phyloP scores from a whole-genome alignment of 2,797 vertebrate genomes.

The Poeciliopsis paucimaculata region DNA sequence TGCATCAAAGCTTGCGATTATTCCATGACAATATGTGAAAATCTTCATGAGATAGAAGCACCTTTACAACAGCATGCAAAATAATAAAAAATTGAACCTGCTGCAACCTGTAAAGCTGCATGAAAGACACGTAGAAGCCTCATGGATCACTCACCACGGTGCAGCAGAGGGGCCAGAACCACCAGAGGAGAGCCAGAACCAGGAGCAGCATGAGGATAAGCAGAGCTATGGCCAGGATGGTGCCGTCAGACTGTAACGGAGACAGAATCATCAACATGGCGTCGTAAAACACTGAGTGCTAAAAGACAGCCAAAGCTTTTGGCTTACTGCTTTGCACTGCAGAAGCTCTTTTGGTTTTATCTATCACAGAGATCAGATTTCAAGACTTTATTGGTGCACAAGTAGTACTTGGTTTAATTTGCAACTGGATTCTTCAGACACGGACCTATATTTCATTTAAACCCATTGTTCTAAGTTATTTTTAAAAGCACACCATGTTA shows the following conservation, averaged over 20 bases:
- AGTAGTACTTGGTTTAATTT: slow-evolving; percentile 8
- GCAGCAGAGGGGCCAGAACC: slow-evolving; percentile 99
- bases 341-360: slow-evolving; percentile 23
- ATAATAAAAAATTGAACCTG: background rate
- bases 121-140: background rate
- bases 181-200: slow-evolving; percentile 92
- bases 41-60: background rate
- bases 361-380: slow-evolving; percentile 7
- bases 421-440: background rate
- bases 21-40: background rate
- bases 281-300: slow-evolving; percentile 9
- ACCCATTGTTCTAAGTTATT: background rate
- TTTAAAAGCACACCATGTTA: background rate
- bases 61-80: background rate
- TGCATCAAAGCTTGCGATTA: background rate
- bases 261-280: slow-evolving; percentile 44
- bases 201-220: slow-evolving; percentile 95
- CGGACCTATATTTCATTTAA: background rate
- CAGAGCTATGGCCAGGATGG: slow-evolving; percentile 92
- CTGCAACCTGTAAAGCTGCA: slow-evolving; percentile 12
- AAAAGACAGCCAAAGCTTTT: slow-evolving; percentile 18
- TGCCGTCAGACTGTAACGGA: slow-evolving; percentile 90
- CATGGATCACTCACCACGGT: slow-evolving; percentile 90
- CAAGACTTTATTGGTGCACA: slow-evolving; percentile 7
- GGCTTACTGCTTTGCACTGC: background rate